phyloP scores from a whole-genome alignment of 2,113 vertebrate genomes.

The Semicossyphus pulcher region DNA sequence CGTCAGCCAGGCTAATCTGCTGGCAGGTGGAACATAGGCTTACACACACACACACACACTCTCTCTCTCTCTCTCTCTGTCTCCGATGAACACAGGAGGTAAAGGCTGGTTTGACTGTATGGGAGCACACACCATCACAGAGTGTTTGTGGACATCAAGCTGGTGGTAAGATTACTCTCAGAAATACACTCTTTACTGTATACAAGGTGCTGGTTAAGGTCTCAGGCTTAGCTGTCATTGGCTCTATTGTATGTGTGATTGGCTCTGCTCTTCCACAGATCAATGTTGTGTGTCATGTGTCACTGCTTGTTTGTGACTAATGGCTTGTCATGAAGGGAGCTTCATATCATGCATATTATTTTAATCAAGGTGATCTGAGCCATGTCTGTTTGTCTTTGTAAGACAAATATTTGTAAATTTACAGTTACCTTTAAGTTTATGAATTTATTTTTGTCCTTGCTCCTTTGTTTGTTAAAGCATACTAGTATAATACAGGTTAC shows the following conservation, averaged over 20 bases:
- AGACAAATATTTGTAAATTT: too few relatives aligned
- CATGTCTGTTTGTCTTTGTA: too few relatives aligned
- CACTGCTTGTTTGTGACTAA: neutral
- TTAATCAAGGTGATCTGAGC: neutral
- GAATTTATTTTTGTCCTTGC: too few relatives aligned
- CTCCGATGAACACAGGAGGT: neutral
- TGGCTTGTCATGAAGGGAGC: neutral
- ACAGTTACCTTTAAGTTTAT: too few relatives aligned
- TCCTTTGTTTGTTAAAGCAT: too few relatives aligned
- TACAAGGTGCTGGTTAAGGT: neutral
- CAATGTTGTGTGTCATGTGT: neutral
- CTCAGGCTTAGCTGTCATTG: neutral
- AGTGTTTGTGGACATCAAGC: constrained; percentile 15
- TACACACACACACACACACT: constrained; percentile 17
- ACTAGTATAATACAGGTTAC: too few relatives aligned
- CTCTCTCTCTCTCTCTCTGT: neutral
- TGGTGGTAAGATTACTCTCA: constrained; percentile 38
- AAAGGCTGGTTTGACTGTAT: neutral
- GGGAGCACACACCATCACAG: neutral
- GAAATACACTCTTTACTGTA: neutral
- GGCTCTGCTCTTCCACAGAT: neutral
- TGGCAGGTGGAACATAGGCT: constrained; percentile 39
- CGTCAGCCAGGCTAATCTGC: constrained; percentile 68
- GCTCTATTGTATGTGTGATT: neutral
- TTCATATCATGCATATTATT: neutral